Percentiles rank a stretch among this genome's conserved stretches.
Conservation (phyloP, 2,797 vertebrate genomes). For the Nothura maculosa region DNA sequence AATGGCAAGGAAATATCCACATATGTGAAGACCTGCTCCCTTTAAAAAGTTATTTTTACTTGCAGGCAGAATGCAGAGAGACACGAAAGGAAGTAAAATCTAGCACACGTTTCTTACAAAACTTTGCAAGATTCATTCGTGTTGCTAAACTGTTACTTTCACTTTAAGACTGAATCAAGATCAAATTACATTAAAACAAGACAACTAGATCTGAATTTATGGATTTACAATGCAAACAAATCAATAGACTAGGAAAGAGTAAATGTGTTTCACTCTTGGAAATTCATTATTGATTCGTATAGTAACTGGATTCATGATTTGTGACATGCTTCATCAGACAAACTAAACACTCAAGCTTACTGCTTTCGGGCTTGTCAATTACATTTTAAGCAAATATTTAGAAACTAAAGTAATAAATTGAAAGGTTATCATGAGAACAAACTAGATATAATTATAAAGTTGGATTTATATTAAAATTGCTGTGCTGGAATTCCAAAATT, state of each 20-base stretch:
- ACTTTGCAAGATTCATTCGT: fast-evolving
- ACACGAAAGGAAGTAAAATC: background rate
- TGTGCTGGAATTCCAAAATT: background rate
- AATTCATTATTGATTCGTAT: background rate
- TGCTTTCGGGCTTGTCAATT: background rate
- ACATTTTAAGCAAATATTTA: background rate
- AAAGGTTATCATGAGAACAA: background rate
- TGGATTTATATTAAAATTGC: background rate
- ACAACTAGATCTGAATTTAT: background rate
- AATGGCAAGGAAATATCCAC: background rate
- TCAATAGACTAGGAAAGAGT: background rate
- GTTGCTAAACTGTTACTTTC: background rate
- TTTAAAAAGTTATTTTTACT: background rate
- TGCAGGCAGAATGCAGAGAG: background rate
- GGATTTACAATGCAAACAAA: background rate
- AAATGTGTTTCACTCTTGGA: fast-evolving
- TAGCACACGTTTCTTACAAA: background rate
- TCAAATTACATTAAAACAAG: background rate
- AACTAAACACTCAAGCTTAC: background rate
- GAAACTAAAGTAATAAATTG: background rate
- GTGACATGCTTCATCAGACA: background rate
- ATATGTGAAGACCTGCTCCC: background rate
- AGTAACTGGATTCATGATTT: background rate
- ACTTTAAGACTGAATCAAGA: background rate
- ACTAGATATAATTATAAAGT: background rate